Conservation (phyloP, 2,113 vertebrate genomes). For the Pao palembangensis region DNA sequence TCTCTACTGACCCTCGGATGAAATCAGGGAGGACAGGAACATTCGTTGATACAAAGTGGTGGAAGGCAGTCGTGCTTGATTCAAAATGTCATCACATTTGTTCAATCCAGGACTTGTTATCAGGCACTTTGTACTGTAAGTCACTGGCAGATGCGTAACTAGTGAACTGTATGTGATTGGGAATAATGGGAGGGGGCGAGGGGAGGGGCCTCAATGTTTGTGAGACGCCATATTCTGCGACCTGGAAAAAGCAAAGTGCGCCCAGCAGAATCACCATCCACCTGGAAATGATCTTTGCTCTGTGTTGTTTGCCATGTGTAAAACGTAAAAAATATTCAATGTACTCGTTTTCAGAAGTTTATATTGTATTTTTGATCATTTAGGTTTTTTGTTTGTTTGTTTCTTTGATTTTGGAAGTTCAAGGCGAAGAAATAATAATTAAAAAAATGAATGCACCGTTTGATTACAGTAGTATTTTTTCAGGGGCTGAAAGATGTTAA, state of each 20-base stretch:
- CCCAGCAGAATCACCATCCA: constrained; percentile 51
- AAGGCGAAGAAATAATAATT: constrained; percentile 68
- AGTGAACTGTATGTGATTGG: constrained; percentile 58
- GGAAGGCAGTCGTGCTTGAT: constrained; percentile 50
- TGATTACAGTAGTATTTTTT: constrained; percentile 17
- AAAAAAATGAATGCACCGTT: constrained; percentile 31
- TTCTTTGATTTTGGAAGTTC: constrained; percentile 67
- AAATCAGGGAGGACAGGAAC: constrained; percentile 14
- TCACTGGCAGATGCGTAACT: constrained; percentile 53
- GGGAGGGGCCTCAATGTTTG: constrained; percentile 35
- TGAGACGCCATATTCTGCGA: constrained; percentile 56
- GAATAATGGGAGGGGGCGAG: constrained; percentile 9
- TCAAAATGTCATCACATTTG: constrained; percentile 48
- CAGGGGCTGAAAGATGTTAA: not conserved
- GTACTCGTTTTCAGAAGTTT: constrained; percentile 75
- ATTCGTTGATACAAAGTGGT: constrained; percentile 47
- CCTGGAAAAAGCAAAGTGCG: constrained; percentile 50
- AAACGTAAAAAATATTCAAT: constrained; percentile 52
- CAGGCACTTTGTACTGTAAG: constrained; percentile 61
- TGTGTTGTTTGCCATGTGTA: constrained; percentile 65
- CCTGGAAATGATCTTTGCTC: constrained; percentile 54
- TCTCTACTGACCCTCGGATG: constrained; percentile 29
- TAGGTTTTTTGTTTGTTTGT: constrained; percentile 63
- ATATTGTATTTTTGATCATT: constrained; percentile 78
- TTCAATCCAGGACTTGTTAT: constrained; percentile 52